These are phyloP conservation scores for Plutella xylostella DNA, from an alignment of 2,888 invertebrate genomes.

Conservation along the genomic window DNA sequence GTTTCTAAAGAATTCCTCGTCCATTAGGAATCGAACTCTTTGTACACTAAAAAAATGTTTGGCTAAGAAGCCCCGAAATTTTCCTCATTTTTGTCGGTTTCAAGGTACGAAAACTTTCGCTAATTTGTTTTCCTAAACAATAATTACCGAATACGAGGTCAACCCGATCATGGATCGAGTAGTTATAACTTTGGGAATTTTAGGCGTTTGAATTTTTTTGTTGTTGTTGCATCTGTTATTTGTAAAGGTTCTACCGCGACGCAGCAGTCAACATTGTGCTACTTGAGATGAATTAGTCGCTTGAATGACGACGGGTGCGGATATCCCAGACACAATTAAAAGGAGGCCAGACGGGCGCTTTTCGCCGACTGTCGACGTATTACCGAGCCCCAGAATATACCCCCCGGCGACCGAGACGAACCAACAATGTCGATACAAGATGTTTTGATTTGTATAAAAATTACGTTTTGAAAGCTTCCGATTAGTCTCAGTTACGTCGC, in stretches of 20 bases:
- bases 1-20: constrained; percentile 6
- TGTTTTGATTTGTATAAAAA: constrained; percentile 17
- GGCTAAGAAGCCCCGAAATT: not conserved
- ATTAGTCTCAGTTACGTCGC: constrained; percentile 17
- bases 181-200: no score
- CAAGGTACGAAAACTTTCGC: no score
- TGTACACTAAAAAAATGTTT: not conserved
- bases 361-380: constrained; percentile 29
- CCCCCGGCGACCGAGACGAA: constrained; percentile 24
- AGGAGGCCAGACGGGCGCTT: constrained; percentile 30
- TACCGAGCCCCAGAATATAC: constrained; percentile 28
- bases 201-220: no score
- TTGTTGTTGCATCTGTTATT: not conserved
- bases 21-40: not conserved
- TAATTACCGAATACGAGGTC: no score
- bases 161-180: no score
- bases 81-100: not conserved
- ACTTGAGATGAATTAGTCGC: constrained; percentile 54
- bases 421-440: constrained; percentile 8
- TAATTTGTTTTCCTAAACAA: no score
- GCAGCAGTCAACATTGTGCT: constrained; percentile 32
- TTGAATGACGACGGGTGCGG: constrained; percentile 37
- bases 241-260: constrained; percentile 18
- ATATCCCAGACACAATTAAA: constrained; percentile 48
- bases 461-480: constrained; percentile 12